phyloP scores from a whole-genome alignment of 2,888 invertebrate species.

The Eilema griseolum region DNA sequence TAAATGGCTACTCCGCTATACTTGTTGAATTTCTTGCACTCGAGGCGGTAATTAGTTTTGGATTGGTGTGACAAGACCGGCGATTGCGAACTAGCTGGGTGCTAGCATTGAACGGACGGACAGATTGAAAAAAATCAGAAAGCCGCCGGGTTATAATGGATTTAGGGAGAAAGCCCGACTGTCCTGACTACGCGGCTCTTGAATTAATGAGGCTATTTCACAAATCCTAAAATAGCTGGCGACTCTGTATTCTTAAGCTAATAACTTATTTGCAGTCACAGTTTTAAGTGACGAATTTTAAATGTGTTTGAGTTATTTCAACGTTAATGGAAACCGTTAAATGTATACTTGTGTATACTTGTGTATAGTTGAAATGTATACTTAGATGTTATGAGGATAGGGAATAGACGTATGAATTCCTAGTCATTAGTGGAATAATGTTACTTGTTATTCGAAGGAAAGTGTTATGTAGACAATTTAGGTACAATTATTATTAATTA shows the following conservation, averaged over 20 bases:
- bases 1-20: constrained; percentile 38
- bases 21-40: constrained; percentile 60
- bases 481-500: no score
- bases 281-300: constrained; percentile 42
- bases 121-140: constrained; percentile 68
- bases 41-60: constrained; percentile 72
- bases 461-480: not conserved
- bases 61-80: constrained; percentile 56
- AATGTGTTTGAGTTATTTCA: constrained; percentile 34
- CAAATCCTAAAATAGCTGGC: constrained; percentile 55
- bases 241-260: constrained; percentile 47
- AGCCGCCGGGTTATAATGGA: constrained; percentile 65
- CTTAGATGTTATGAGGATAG: not conserved
- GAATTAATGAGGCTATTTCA: constrained; percentile 68
- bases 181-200: constrained; percentile 59
- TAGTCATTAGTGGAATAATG: not conserved
- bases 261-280: constrained; percentile 56
- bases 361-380: constrained; percentile 30
- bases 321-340: constrained; percentile 37
- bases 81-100: constrained; percentile 2
- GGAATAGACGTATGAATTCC: not conserved
- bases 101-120: constrained; percentile 35
- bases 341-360: constrained; percentile 33
- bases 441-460: not conserved
- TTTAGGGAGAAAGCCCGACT: constrained; percentile 62